A percentile compares a stretch with the other conserved stretches of the same genome.
phyloP scores from a whole-genome alignment of 2,888 invertebrate genomes.

The Ectropis crepuscularia region DNA sequence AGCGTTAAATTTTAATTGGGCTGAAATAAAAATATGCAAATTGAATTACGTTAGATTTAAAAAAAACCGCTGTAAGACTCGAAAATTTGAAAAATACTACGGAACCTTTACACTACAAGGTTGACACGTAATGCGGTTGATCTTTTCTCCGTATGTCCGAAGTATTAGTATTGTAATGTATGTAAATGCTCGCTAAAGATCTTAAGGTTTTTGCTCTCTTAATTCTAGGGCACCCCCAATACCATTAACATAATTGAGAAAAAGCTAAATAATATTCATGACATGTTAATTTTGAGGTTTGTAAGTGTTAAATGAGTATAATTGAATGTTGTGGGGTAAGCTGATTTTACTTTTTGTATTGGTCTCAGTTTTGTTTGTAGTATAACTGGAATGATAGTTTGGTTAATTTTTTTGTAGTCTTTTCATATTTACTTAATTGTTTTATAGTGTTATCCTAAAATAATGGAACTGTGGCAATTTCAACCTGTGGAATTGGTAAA shows the following conservation, averaged over 20 bases:
- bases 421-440: no score
- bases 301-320: conserved; percentile 74
- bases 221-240: conserved; percentile 71
- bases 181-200: conserved; percentile 74
- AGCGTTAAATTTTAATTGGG: no score
- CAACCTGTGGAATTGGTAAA: no score
- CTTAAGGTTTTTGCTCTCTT: conserved; percentile 69
- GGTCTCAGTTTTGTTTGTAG: conserved; percentile 27
- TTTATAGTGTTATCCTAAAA: no score
- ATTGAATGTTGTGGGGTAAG: conserved; percentile 64
- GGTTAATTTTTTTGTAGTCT: no score
- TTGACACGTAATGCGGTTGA: not conserved
- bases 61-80: no score
- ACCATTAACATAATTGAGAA: conserved; percentile 73
- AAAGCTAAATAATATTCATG: conserved; percentile 81
- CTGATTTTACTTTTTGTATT: conserved; percentile 52
- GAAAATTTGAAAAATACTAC: not conserved
- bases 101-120: not conserved
- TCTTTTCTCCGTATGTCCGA: conserved; percentile 55
- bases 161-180: conserved; percentile 75
- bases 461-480: no score
- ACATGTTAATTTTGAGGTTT: conserved; percentile 77
- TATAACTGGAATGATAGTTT: not conserved
- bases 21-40: no score
- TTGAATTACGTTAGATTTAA: no score